Base-by-base conservation (phyloP, 2,113 vertebrate genomes). In the Oxyruncus cristatus region DNA sequence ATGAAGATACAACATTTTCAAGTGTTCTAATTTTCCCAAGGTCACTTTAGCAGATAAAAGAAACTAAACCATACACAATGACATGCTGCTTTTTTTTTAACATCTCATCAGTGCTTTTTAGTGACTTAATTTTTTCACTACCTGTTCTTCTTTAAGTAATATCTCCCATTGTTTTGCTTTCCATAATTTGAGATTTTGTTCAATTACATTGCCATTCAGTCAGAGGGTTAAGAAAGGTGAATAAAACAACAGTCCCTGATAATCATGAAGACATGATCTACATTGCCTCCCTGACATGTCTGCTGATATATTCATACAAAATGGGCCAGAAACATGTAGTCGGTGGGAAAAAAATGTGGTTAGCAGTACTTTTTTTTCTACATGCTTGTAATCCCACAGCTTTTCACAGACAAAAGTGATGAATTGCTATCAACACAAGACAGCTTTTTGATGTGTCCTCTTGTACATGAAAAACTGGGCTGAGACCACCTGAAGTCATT, bases 401-500 rank as follows among this genome's bases (percentile, higher is more conserved):
- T 97, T 97, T 97, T 91, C 88, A 92, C 85, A 97, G 97, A 83
- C 13, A 6, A 94, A 95, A 97, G 67, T 98, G 97, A 98, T 98
- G 95, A 98, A 98, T 98, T 97, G 41, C 94, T 92, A 84, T 98
- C 94, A 97, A 93, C 93, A 70, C 58, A 94, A 96, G 96, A 97
- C 95, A 97, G 93, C 21, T 96, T 97, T 98, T 95, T 98, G 97
- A 98, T 97, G 73, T 96, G 97, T 97, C 92, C 91, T 95, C 89
- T 94, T 96, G 88, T 94, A 97, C 88, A 77, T 94, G 88, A 97
- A 96, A 98, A 97, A 97, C 97, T 88, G 86, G 77, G 87, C 92
- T 93, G 95, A 97, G 94, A 97, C 65, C 95, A 98, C 97, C 98
- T 98, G 96, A 98, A 98, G 85, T 98, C 95, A 98, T 98, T 98